Base-by-base conservation (phyloP, 1,140 invertebrate species). In the Subanguina moxae region DNA sequence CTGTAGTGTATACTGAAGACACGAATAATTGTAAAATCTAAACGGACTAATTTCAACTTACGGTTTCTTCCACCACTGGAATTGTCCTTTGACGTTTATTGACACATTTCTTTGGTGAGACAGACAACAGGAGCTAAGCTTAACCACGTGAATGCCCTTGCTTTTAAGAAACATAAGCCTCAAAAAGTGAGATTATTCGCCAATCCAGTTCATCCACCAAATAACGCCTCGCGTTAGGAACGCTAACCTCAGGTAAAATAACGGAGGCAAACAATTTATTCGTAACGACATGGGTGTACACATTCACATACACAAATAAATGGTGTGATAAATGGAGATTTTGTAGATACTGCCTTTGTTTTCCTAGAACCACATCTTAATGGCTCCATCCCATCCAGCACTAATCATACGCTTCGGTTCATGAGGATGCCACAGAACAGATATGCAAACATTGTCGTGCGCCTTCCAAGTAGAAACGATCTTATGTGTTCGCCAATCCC, bases 401-500 rank as follows among this genome's bases (percentile, higher is more conserved):
- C 94, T 94, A 0, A 91, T 90, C 25, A 99, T 86, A 84, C 94
- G 91, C 68, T 93, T 96, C 0, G 94, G 91, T 84, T 99, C 96
- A 81, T 99, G 94, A 0, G 95, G 96, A 87, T 99, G 94, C 96
- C 96, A 99, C 25, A 98, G 84, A 0, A 89, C 88, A 17, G 88
- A 88, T 57, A 97, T 96, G 82, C 94, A 98, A 0, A 97, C 94
- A 72, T 91, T 91, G 74, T 98, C 94, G 83, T 99, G 96, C 0
- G 95, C 96, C 84, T 98, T 97, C 90, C 93, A 97, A 82, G 95
- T 96, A 82, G 91, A 93, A 83, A 93, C 95, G 57, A 98, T 86
- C 85, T 95, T 75, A 63, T 83, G 80, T 5, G 80, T 82, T 45
- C 97, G 97, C 94, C 94, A 99, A 83, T 98, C 94, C 95, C 96